These are phyloP conservation scores for Xylota sylvarum DNA, from an alignment of 2,888 invertebrate species.

Conservation along the genomic window DNA sequence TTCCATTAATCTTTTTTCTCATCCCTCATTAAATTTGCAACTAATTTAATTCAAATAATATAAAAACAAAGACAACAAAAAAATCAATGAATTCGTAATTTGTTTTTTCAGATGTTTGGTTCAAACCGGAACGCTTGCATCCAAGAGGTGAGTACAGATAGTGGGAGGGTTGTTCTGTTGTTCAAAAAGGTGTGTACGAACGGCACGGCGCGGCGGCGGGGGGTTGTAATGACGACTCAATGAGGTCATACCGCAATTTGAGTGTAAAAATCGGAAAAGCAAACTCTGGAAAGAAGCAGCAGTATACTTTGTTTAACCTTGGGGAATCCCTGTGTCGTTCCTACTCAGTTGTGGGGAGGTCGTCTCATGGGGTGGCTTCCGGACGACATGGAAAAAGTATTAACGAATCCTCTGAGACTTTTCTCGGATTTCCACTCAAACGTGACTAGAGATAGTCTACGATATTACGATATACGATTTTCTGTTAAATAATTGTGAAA, in stretches of 20 bases:
- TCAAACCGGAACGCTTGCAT: constrained; percentile 95
- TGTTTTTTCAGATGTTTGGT: constrained; percentile 95
- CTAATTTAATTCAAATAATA: constrained; percentile 32
- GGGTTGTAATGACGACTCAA: constrained; percentile 54
- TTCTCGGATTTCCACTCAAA: constrained; percentile 26
- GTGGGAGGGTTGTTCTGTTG: constrained; percentile 3
- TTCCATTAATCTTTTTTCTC: constrained; percentile 59
- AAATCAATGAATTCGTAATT: constrained; percentile 83
- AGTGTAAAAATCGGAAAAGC: constrained; percentile 29
- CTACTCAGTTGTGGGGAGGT: not conserved
- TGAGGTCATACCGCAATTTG: constrained; percentile 68
- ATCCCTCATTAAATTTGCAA: constrained; percentile 79
- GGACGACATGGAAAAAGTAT: constrained; percentile 28
- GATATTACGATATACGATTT: constrained; percentile 26
- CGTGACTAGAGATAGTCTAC: not conserved
- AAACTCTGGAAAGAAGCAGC: not conserved
- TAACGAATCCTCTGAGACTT: not conserved
- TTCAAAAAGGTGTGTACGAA: constrained; percentile 44
- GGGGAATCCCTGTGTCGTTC: constrained; percentile 9
- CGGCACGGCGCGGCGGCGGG: too few relatives aligned
- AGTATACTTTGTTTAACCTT: constrained; percentile 52
- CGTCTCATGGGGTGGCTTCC: not conserved
- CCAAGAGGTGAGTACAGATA: constrained; percentile 91
- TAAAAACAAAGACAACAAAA: constrained; percentile 73
- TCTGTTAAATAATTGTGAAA: not conserved